Conservation (phyloP, 2,888 invertebrate species). For the Dexiosoma caninum region DNA sequence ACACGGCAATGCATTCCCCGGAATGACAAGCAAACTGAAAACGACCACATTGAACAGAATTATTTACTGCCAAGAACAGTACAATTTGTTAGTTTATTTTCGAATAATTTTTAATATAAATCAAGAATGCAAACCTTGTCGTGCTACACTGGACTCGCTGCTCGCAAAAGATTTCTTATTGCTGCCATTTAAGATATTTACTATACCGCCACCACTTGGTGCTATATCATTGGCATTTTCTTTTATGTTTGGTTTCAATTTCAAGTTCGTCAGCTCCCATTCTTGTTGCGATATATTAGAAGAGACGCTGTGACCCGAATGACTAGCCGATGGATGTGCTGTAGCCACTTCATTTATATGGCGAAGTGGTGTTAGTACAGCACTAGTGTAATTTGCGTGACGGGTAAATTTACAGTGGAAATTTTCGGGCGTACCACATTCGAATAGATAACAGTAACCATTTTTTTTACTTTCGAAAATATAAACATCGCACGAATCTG, state of each 20-base stretch:
- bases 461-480: slow-evolving; percentile 92
- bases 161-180: slow-evolving; percentile 22
- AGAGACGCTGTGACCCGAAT: slow-evolving; percentile 36
- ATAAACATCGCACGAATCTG: slow-evolving; percentile 91
- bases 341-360: slow-evolving; percentile 68
- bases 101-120: neutral
- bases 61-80: slow-evolving; percentile 44
- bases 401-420: slow-evolving; percentile 95
- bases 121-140: slow-evolving; percentile 16
- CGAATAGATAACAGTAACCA: slow-evolving; percentile 93
- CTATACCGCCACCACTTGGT: neutral
- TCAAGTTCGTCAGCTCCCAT: slow-evolving; percentile 76
- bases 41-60: slow-evolving; percentile 81
- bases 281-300: slow-evolving; percentile 76
- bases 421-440: slow-evolving; percentile 92
- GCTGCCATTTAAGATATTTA: neutral
- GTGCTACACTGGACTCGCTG: neutral
- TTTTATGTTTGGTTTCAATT: slow-evolving; percentile 72
- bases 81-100: neutral
- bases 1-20: slow-evolving; percentile 94
- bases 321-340: slow-evolving; percentile 65
- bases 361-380: slow-evolving; percentile 84
- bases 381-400: slow-evolving; percentile 92
- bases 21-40: slow-evolving; percentile 94
- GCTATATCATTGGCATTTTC: slow-evolving; percentile 65